Base-by-base conservation (phyloP, 2,888 invertebrate species). In the Platypus cylindrus region DNA sequence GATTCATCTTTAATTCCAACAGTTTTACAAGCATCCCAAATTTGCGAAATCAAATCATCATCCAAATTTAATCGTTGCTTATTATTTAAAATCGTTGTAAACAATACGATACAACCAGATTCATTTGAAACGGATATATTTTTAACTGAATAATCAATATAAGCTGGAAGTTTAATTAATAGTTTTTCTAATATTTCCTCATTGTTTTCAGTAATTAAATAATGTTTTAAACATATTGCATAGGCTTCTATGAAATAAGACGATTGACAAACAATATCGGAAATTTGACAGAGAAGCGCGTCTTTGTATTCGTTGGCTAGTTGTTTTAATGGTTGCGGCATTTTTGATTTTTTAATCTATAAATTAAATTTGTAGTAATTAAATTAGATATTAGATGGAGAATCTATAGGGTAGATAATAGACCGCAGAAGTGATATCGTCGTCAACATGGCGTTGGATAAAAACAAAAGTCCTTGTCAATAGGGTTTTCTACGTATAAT, bases 81-180 rank as follows among this genome's bases (percentile, higher is more conserved):
- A 36, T 59, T 50, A 28, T 52, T 46, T 26, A 60, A 41, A 32
- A 59, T 38, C 7, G 54, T 52, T 13, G 43, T 47, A 35, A 59
- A 55, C 23, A 60, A 43, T 9, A 48, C 30, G 17, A 54, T 40
- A 38, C 40, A 40, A 8, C 52, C 52, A 38, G 46, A 45, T 5
- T 44, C 35, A 37, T 51, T 44, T 25, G 46, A 33, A 17, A 34
- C 27, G 15, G 29, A 27, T 3, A 39, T 40, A 34, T 43, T 46
- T 5, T 26, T 32, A 4, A 51, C 32, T 26, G 47, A 44, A 37
- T 45, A 45, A 9, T 49, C 40, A 5, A 48, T 17, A 39, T 51
- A 53, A 22, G 40, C 29, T 9, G 42, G 30, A 8, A 54, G 32
- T 26, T 45, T 41, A 7, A 35, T 33, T 23, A 45, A 25, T n/a